Evolutionary conservation across 1,140 invertebrate genomes (phyloP), one percentile per base, ranked within the genome.

Genomic region (Stegodyphus mimosarum): DNA sequence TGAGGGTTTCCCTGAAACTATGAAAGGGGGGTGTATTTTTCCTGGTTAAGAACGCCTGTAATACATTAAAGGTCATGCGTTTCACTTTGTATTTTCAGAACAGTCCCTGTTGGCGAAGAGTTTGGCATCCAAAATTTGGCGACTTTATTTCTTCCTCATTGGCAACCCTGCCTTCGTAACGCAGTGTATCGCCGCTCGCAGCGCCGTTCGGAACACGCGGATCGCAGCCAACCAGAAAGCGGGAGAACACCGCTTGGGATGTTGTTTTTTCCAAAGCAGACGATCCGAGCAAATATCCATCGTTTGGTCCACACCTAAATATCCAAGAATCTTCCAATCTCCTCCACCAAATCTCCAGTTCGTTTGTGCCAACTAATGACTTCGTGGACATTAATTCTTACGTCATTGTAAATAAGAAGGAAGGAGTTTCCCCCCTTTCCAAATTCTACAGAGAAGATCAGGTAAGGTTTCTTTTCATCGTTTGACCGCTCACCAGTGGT

Each of bases 151-250:
- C 9, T 64, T 53, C 80, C 6, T 13, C 50, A 55, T 55, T 67
- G 70, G 80, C 71, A 83, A 83, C 80, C 80, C 80, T 74, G 18
- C 4, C 11, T 11, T 49, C 15, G 49, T 52, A 79, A 70, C 77
- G 51, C 77, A 55, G 55, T 33, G 72, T 72, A 48, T 33, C 78
- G 15, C 70, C 55, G 71, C 70, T 74, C n/a, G 70, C 55, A 83
- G 80, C 80, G 69, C 80, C 71, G 60, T 53, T 74, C 69, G 72
- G 80, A 83, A 52, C 80, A 83, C 80, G 80, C 55, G 80, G 80
- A 83, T 83, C 33, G 33, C 33, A 33, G 33, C 33, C 33, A 33
- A 33, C 33, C 33, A 33, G 33, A 33, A 33, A 33, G 33, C 33
- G 33, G 33, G 53, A 83, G 72, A 83, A 71, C 78, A 70, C 52